A percentile compares a stretch with the other conserved stretches of the same genome.
phyloP scores from a whole-genome alignment of 2,113 vertebrate genomes.

The Megalops atlanticus region DNA sequence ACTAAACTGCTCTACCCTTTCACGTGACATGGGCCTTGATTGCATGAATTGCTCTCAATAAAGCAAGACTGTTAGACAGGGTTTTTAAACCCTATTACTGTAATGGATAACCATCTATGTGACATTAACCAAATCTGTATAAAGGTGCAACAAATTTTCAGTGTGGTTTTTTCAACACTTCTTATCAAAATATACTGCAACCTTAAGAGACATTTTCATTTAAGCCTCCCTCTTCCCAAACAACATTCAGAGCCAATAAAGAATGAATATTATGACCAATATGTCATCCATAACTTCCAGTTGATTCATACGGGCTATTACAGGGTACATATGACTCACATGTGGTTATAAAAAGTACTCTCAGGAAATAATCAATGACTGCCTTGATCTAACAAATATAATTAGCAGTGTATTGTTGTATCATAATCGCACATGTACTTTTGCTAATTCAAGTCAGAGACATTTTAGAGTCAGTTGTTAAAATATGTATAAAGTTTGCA shows the following conservation, averaged over 20 bases:
- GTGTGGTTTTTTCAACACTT: background rate
- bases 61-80: background rate
- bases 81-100: background rate
- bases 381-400: conserved; percentile 26
- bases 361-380: conserved; percentile 33
- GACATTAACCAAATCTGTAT: background rate
- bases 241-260: conserved; percentile 18
- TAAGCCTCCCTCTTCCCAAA: background rate
- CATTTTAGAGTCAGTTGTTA: conserved; percentile 30
- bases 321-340: conserved; percentile 15
- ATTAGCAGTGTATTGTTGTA: conserved; percentile 17
- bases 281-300: conserved; percentile 13
- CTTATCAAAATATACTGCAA: background rate
- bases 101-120: background rate
- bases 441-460: conserved; percentile 28
- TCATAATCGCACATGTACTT: conserved; percentile 24
- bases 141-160: background rate
- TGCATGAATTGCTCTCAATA: background rate
- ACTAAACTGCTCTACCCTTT: background rate
- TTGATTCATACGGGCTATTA: conserved; percentile 14
- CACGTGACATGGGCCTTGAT: background rate
- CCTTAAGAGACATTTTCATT: background rate
- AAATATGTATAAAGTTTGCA: conserved; percentile 28
- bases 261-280: background rate
- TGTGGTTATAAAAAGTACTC: conserved; percentile 31